These are phyloP conservation scores for Beaufortia kweichowensis DNA, from an alignment of 2,113 vertebrate species.

Conservation along the genomic window DNA sequence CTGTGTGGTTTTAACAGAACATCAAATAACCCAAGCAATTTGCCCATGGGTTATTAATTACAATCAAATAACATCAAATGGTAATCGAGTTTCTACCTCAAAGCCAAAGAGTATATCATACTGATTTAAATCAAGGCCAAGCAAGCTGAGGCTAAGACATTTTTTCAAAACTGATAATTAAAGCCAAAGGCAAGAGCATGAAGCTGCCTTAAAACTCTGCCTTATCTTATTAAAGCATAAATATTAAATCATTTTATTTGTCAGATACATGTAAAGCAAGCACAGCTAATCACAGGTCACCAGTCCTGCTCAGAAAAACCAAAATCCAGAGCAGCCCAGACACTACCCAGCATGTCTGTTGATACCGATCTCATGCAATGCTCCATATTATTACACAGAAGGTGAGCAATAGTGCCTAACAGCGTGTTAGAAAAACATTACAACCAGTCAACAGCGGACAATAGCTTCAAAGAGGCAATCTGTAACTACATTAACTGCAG, in stretches of 20 bases:
- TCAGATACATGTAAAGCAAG: constrained; percentile 1
- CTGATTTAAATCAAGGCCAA: constrained; percentile 60
- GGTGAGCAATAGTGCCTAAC: not conserved
- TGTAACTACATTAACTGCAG: constrained; percentile 16
- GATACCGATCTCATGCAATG: not conserved
- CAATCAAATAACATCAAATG: constrained; percentile 56
- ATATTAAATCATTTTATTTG: constrained; percentile 9
- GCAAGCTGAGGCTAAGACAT: constrained; percentile 54
- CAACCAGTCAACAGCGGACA: not conserved
- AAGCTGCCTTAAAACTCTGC: constrained; percentile 49
- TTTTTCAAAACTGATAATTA: constrained; percentile 63
- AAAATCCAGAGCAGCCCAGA: constrained; percentile 1
- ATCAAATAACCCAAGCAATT: too few relatives aligned
- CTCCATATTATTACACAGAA: constrained; percentile 2
- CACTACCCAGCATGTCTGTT: not conserved
- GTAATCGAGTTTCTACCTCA: constrained; percentile 60
- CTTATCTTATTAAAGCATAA: constrained; percentile 16
- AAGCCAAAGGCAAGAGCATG: constrained; percentile 55
- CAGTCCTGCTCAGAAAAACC: not conserved
- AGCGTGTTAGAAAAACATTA: constrained; percentile 11
- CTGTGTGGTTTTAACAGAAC: too few relatives aligned
- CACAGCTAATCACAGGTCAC: not conserved
- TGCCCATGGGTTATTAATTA: constrained; percentile 46
- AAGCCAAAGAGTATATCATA: constrained; percentile 53
- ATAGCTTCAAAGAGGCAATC: constrained; percentile 24